Base-by-base conservation (phyloP, 2,888 invertebrate genomes). In the Brenthis daphne region DNA sequence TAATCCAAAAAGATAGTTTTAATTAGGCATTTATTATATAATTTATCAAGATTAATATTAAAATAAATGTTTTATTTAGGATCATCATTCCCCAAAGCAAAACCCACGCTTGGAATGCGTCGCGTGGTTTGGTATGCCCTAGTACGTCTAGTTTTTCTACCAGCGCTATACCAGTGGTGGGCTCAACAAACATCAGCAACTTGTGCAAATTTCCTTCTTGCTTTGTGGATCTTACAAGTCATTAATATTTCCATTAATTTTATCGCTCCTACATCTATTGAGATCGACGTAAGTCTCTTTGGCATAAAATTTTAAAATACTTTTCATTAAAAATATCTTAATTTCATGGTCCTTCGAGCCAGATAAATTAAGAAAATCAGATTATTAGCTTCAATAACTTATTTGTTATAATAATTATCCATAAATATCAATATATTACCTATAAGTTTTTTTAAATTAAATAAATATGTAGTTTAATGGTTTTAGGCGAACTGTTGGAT, bases 1-100 rank as follows among this genome's bases (percentile, higher is more conserved):
- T 20, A 20, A 20, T 20, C 20, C 20, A 20, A 20, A 20, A 20
- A 20, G 20, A 20, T 20, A 20, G 20, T 20, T 20, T 20, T 1
- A 20, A 1, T 20, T 20, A 43, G 2, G 2, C 11, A 11, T 2
- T 29, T 29, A 29, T 4, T 29, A 29, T 29, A 3, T 29, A 3
- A 11, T 43, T 43, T 43, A 43, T 43, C 37, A 43, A 43, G 2
- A 8, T 43, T 8, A 16, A 8, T 53, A 16, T 6, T n/a, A 24
- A 24, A 57, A 29, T 51, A 47, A 43, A 61, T 2, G 33, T 61
- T 33, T 53, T 29, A 58, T 67, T 43, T 65, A 76, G 98, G 98
- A 58, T 98, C 99, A 54, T 97, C 98, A 70, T 99, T 99, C 89
- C 97, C 98, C 14, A 99, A 99, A 94, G 96, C 98, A 16, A 99